Base-by-base conservation (phyloP, 1,140 invertebrate species). In the Zaprionus kolodkinae region DNA sequence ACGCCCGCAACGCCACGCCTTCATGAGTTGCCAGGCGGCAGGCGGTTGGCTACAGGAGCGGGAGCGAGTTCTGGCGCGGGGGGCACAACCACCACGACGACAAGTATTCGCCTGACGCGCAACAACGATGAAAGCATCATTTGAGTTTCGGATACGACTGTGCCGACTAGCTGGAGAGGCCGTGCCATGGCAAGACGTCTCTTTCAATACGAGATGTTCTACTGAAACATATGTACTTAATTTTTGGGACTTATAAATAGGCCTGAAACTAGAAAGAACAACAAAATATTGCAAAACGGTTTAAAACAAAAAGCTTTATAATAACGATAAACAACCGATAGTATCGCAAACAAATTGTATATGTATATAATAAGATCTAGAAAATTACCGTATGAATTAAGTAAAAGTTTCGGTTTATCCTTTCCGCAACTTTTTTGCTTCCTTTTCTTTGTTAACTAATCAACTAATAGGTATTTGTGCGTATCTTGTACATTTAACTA, bases 71-170 rank as follows among this genome's bases (percentile, higher is more conserved):
- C 77, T n/a, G 72, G 79, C 1, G 38, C 25, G 4, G 70, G 56
- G 9, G 69, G 50, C 40, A 79, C 82, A n/a, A 91, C 87, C 6
- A 91, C 80, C 12, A 91, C 87, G 10, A 91, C 87, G 10, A 92
- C 91, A 6, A 90, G 82, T 40, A 92, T 92, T 70, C 82, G 91
- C 6, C 69, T 92, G 27, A 90, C 82, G 36, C 88, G 91, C n/a
- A 92, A 92, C 55, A 92, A 90, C 69, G 91, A 92, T 60, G 91
- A 92, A 50, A 92, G 91, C 81, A 92, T 92, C 73, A 92, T 92
- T 81, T 92, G 91, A 92, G 83, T 6, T 35, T 10, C 55, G 15
- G 33, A 57, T 72, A 52, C 71, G 79, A 50, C 71, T n/a, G 25
- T n/a, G 66, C 17, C 59, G 7, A n/a, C 45, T 17, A 55, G 21